These are phyloP conservation scores for Cyprinodon tularosa DNA, from an alignment of 2,113 vertebrate genomes.

Conservation along the genomic window DNA sequence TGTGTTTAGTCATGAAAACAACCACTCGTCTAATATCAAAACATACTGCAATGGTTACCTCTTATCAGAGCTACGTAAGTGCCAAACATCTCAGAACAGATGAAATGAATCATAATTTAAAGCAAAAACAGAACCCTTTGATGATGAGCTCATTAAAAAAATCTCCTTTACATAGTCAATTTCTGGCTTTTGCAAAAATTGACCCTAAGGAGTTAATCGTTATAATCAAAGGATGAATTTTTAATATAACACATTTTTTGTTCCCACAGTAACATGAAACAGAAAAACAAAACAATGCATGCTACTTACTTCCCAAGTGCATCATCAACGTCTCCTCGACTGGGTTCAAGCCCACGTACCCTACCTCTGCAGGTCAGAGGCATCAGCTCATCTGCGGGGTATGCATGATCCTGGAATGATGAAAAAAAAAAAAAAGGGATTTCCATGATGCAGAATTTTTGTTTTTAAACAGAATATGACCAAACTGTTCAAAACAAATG, in stretches of 20 bases:
- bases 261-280: too few relatives aligned
- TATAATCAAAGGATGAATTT: not conserved
- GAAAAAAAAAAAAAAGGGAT: constrained; percentile 31
- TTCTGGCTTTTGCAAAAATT: not conserved
- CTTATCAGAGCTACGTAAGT: too few relatives aligned
- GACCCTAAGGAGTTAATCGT: not conserved
- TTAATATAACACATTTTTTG: not conserved
- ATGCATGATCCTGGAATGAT: constrained; percentile 89
- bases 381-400: constrained; percentile 98
- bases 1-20: too few relatives aligned
- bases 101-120: too few relatives aligned
- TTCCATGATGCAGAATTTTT: not conserved
- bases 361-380: constrained; percentile 96
- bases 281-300: not conserved
- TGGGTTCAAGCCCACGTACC: constrained; percentile 95
- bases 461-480: not conserved
- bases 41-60: not conserved
- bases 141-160: not conserved
- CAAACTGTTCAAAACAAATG: not conserved
- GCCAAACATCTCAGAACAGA: too few relatives aligned
- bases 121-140: not conserved
- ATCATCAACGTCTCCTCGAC: constrained; percentile 95
- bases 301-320: constrained; percentile 94
- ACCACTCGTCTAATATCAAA: not conserved
- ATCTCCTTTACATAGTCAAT: not conserved